A percentile compares a stretch with the other conserved stretches of the same genome.
These are phyloP conservation scores for Oceanodroma tethys DNA, from an alignment of 2,113 vertebrate genomes.

Conservation along the genomic window DNA sequence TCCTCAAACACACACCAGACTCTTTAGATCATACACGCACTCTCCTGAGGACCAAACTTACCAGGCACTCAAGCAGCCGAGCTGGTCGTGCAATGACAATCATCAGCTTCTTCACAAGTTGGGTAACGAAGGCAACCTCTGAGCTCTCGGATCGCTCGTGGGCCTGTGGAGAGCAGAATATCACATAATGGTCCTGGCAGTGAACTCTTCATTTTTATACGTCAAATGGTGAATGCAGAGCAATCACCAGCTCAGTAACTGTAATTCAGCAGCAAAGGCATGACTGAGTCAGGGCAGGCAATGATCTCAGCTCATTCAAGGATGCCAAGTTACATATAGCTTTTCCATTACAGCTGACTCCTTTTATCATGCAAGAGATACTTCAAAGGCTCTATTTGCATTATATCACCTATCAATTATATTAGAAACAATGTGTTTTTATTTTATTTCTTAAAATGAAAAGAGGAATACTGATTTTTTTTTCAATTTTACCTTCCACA, in stretches of 20 bases:
- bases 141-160: constrained; percentile 92
- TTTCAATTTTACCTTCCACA: background rate
- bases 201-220: background rate
- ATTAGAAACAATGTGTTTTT: background rate
- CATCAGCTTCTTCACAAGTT: constrained; percentile 93
- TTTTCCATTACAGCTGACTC: background rate
- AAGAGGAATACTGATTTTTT: background rate
- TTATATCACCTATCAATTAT: background rate
- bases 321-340: background rate
- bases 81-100: constrained; percentile 94
- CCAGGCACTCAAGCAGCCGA: constrained; percentile 94
- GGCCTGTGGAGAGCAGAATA: constrained; percentile 75
- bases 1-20: background rate
- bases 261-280: background rate
- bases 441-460: background rate
- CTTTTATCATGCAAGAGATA: background rate
- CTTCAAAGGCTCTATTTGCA: background rate
- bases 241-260: background rate
- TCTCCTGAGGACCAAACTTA: constrained; percentile 61
- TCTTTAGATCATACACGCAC: background rate
- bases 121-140: constrained; percentile 94
- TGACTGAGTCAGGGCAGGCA: background rate
- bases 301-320: background rate
- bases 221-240: background rate
- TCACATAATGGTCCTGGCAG: background rate